Conservation (phyloP, 2,888 invertebrate species). For the Mesoligia furuncula region DNA sequence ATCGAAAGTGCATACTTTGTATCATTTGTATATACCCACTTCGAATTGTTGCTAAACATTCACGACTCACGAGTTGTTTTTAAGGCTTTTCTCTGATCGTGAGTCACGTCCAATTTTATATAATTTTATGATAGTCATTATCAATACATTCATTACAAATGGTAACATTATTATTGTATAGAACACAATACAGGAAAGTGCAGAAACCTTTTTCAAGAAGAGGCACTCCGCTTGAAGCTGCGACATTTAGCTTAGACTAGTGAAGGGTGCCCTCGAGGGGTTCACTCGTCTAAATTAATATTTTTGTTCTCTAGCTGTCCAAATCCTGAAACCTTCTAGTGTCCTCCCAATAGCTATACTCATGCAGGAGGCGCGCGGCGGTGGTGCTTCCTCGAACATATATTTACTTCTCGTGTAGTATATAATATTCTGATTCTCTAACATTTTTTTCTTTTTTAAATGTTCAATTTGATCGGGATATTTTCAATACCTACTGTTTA, state of each 20-base stretch:
- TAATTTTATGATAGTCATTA: conserved; percentile 47
- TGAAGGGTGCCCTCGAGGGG: neutral
- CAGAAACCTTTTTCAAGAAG: conserved; percentile 7
- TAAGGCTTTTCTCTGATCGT: conserved; percentile 36
- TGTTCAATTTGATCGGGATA: neutral
- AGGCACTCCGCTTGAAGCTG: neutral
- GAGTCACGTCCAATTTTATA: conserved; percentile 52
- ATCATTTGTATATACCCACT: neutral
- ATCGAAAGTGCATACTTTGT: conserved; percentile 44
- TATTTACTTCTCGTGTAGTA: neutral
- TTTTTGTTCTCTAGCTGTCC: neutral
- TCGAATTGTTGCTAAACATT: conserved; percentile 13
- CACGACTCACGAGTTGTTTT: conserved; percentile 29
- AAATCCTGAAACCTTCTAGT: neutral
- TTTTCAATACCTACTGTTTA: neutral
- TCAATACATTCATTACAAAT: conserved; percentile 25
- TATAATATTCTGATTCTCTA: neutral
- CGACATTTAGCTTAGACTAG: neutral
- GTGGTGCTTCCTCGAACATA: neutral
- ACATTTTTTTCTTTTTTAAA: neutral
- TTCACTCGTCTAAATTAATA: neutral
- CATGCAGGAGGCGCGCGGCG: neutral
- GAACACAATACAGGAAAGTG: neutral
- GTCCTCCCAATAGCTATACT: neutral
- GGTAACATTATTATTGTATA: conserved; percentile 18